phyloP scores from a whole-genome alignment of 2,888 invertebrate species.

The Salticus scenicus region DNA sequence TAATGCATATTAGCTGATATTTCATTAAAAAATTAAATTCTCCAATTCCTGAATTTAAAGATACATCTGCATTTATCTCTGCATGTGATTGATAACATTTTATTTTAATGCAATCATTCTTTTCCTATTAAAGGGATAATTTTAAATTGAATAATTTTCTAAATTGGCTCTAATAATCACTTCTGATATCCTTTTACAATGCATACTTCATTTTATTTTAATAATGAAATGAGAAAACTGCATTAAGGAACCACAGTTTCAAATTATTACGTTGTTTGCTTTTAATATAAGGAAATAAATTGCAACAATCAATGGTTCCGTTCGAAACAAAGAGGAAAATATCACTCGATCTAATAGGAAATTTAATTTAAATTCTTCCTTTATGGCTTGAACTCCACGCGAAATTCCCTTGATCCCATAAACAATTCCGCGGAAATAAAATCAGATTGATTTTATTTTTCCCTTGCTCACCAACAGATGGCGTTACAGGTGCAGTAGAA shows the following conservation, averaged over 20 bases:
- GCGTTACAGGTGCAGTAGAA: conserved; percentile 36
- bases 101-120: too few relatives aligned
- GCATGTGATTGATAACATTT: too few relatives aligned
- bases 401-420: not conserved
- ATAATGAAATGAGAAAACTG: too few relatives aligned
- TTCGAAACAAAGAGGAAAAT: not conserved
- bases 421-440: not conserved
- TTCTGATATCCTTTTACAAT: not conserved
- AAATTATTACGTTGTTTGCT: not conserved
- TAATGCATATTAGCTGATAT: too few relatives aligned
- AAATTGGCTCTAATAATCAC: not conserved
- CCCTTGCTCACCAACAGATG: conserved; percentile 33
- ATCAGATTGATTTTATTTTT: conserved; percentile 48
- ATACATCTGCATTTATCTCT: too few relatives aligned
- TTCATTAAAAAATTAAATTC: too few relatives aligned
- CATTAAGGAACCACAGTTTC: too few relatives aligned
- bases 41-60: too few relatives aligned
- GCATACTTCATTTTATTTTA: not conserved
- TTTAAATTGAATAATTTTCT: too few relatives aligned
- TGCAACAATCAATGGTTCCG: not conserved
- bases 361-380: conserved; percentile 14
- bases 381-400: not conserved
- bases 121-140: too few relatives aligned
- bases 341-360: conserved; percentile 9
- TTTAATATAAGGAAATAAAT: conserved; percentile 3